Conservation (phyloP, 2,797 vertebrate genomes). For the Salarias fasciatus region DNA sequence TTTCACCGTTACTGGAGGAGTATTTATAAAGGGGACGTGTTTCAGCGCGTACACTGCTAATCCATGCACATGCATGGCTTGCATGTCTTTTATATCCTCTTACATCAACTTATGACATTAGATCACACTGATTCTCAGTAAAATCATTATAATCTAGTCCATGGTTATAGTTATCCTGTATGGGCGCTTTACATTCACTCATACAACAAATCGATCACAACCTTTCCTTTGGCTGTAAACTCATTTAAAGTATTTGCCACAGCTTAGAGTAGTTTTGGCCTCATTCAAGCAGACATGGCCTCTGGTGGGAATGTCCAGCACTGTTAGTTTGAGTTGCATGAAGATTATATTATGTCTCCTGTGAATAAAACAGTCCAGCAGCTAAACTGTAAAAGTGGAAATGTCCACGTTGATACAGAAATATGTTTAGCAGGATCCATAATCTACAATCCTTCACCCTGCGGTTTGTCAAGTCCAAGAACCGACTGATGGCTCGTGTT, state of each 20-base stretch:
- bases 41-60: constrained; percentile 22
- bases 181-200: constrained; percentile 24
- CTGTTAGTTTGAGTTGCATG: constrained; percentile 13
- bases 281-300: constrained; percentile 53
- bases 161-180: constrained; percentile 14
- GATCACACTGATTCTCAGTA: constrained; percentile 65
- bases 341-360: constrained; percentile 48
- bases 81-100: constrained; percentile 24
- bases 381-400: constrained; percentile 67
- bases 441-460: constrained; percentile 1
- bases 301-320: constrained; percentile 44
- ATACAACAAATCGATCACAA: constrained; percentile 31
- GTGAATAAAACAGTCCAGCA: constrained; percentile 69
- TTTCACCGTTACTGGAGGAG: constrained; percentile 48
- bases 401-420: constrained; percentile 55
- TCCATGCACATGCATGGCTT: constrained; percentile 67
- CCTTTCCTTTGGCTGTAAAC: constrained; percentile 28
- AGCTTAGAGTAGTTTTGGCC: constrained; percentile 61
- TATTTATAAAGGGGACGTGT: constrained; percentile 56
- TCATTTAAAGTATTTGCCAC: constrained; percentile 64
- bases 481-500: constrained; percentile 14
- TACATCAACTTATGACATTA: constrained; percentile 32
- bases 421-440: constrained; percentile 27
- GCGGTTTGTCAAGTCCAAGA: constrained; percentile 15
- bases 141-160: constrained; percentile 35